Conservation (phyloP, 2,888 invertebrate genomes). For the Sphinx pinastri region DNA sequence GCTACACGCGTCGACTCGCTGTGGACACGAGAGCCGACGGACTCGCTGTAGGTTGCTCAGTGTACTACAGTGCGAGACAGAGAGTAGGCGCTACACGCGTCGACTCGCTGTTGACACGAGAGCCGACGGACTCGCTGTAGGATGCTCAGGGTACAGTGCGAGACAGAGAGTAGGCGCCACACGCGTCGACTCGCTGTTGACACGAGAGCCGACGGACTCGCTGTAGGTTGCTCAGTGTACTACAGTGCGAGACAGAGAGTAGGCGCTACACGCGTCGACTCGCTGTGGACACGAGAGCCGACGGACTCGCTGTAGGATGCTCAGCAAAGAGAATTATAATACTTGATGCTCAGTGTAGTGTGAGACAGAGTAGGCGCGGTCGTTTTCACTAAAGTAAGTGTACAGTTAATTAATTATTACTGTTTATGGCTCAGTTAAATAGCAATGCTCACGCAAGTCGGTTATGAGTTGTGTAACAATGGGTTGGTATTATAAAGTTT, state of each 20-base stretch:
- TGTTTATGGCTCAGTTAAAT: background rate
- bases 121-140: no score
- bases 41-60: background rate
- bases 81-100: slow-evolving; percentile 1
- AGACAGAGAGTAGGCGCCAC: no score
- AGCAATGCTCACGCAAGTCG: background rate
- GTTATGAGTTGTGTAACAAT: background rate
- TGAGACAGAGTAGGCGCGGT: background rate
- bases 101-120: no score
- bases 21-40: background rate
- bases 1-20: background rate
- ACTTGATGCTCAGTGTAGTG: no score
- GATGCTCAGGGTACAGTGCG: no score
- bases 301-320: background rate
- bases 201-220: background rate
- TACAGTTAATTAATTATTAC: background rate
- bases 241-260: background rate
- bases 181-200: background rate
- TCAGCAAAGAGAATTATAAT: background rate
- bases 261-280: background rate
- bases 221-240: background rate
- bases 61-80: background rate
- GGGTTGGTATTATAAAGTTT: background rate
- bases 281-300: background rate
- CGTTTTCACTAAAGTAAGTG: background rate